These are phyloP conservation scores for Theonella swinhoei DNA, from an alignment of 37 sponge, comb jelly and placozoan species.

Conservation along the genomic window DNA sequence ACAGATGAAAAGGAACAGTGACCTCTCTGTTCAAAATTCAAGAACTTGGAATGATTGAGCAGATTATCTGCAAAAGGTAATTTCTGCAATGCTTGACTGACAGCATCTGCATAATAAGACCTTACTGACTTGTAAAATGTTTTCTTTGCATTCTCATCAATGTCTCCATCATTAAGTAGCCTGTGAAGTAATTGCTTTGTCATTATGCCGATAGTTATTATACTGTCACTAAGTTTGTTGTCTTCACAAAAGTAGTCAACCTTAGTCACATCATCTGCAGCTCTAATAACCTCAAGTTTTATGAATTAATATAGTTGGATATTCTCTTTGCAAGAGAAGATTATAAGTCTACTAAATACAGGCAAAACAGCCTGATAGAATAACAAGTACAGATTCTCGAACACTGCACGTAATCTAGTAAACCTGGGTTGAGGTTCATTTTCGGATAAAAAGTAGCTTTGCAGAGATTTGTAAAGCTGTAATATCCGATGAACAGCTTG, in stretches of 20 bases:
- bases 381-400: constrained; percentile 42
- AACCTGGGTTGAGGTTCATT: constrained; percentile 28
- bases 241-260: constrained; percentile 10
- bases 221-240: constrained; percentile 23
- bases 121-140: no score
- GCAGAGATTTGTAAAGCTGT: constrained; percentile 9
- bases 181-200: constrained; percentile 13
- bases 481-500: constrained; percentile 34
- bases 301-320: constrained; percentile 44
- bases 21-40: constrained; percentile 35
- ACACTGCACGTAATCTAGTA: background rate
- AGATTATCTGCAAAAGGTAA: no score
- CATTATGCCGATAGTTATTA: constrained; percentile 18
- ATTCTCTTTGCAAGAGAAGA: constrained; percentile 30
- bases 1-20: constrained; percentile 17
- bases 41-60: constrained; percentile 1
- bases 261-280: constrained; percentile 13
- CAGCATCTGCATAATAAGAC: no score
- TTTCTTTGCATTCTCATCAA: no score
- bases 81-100: no score
- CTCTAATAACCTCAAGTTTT: constrained; percentile 5
- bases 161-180: constrained; percentile 31
- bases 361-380: constrained; percentile 43
- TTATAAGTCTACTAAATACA: constrained; percentile 20
- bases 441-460: constrained; percentile 19